Conservation (phyloP, 1,140 invertebrate species). For the Drosophila pruinosa region DNA sequence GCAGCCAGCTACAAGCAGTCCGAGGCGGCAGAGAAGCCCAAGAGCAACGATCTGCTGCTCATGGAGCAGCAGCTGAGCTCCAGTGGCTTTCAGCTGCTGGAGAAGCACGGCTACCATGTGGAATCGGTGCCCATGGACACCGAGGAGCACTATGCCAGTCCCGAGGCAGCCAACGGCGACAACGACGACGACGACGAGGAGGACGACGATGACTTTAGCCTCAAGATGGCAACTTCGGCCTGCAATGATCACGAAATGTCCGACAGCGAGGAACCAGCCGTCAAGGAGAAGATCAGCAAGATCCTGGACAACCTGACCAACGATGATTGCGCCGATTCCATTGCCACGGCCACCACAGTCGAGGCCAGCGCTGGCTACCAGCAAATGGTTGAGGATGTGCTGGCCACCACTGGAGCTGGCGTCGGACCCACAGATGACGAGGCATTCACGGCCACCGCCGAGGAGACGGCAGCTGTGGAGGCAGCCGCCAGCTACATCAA, state of each 20-base stretch:
- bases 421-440: constrained; percentile 32
- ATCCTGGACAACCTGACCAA: constrained; percentile 80
- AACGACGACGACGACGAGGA: constrained; percentile 67
- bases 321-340: constrained; percentile 73
- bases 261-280: constrained; percentile 74
- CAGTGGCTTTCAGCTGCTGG: constrained; percentile 44
- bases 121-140: constrained; percentile 52
- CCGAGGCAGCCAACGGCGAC: constrained; percentile 23
- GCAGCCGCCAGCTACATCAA: constrained; percentile 72
- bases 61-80: constrained; percentile 47
- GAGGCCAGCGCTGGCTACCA: constrained; percentile 62
- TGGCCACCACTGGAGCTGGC: constrained; percentile 51
- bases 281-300: constrained; percentile 81
- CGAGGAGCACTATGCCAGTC: constrained; percentile 27
- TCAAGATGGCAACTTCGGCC: constrained; percentile 70
- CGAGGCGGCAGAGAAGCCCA: constrained; percentile 33
- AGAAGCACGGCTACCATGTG: constrained; percentile 56
- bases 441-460: constrained; percentile 46
- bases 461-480: constrained; percentile 61
- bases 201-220: constrained; percentile 75
- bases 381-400: constrained; percentile 70
- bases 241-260: constrained; percentile 76
- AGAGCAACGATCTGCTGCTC: constrained; percentile 53
- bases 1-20: constrained; percentile 40
- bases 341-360: constrained; percentile 62